Percentiles rank a stretch among this genome's conserved stretches.
phyloP scores from a whole-genome alignment of 2,888 invertebrate species.

The Morpho deidamia region DNA sequence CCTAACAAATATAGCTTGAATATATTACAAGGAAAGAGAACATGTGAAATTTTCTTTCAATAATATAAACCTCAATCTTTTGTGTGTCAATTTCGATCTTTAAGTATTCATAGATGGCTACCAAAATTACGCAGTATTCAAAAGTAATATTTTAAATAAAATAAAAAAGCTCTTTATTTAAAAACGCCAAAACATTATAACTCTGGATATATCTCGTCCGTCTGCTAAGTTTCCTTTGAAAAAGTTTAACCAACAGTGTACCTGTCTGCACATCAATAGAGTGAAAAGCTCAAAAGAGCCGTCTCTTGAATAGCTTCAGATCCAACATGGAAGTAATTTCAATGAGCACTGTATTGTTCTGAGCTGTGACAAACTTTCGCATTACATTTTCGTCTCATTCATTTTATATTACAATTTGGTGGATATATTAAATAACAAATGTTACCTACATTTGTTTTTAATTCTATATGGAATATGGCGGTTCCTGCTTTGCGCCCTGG shows the following conservation, averaged over 20 bases:
- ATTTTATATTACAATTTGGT: background rate
- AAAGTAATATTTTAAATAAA: too few relatives aligned
- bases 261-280: conserved; percentile 53
- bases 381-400: background rate
- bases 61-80: too few relatives aligned
- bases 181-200: background rate
- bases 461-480: too few relatives aligned
- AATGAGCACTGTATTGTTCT: conserved; percentile 30
- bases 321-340: conserved; percentile 28
- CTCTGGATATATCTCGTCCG: conserved; percentile 24
- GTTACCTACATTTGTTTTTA: too few relatives aligned
- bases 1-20: too few relatives aligned
- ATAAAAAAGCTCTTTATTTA: background rate
- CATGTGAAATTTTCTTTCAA: too few relatives aligned
- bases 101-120: too few relatives aligned
- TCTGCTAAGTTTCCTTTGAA: conserved; percentile 67
- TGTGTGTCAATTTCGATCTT: too few relatives aligned
- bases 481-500: too few relatives aligned
- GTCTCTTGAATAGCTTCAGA: conserved; percentile 31
- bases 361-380: conserved; percentile 25
- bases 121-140: too few relatives aligned
- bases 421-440: too few relatives aligned
- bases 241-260: conserved; percentile 53
- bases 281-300: conserved; percentile 38
- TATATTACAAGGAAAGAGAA: too few relatives aligned